Percentiles rank a stretch among this genome's conserved stretches.
Evolutionary conservation across 2,113 vertebrate genomes (phyloP).

Genomic region (Calidris pugnax): DNA sequence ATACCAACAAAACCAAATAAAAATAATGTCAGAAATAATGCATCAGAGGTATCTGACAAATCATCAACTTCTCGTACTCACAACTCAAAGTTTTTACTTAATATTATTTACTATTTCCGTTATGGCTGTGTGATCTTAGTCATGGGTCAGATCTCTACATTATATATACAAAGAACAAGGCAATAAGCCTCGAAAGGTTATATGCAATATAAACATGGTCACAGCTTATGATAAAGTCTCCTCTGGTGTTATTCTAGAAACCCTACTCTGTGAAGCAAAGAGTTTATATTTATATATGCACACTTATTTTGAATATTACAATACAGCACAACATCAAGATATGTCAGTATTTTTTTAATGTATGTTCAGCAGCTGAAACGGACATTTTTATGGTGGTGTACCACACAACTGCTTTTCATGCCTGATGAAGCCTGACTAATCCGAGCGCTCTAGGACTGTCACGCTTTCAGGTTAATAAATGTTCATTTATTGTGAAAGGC

Average conservation of each 20-base stretch:
- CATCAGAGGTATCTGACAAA: neutral
- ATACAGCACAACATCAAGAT: neutral
- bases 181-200: neutral
- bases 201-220: neutral
- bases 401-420: neutral
- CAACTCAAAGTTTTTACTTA: neutral
- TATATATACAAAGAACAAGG: neutral
- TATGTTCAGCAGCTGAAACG: neutral
- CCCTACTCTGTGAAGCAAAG: neutral
- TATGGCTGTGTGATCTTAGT: neutral
- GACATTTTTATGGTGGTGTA: neutral
- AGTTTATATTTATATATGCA: neutral
- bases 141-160: neutral
- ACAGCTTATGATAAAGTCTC: neutral
- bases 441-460: neutral
- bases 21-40: accelerated
- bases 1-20: neutral
- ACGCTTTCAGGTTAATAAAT: neutral
- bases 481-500: neutral
- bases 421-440: neutral
- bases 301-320: neutral
- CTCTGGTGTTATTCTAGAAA: neutral
- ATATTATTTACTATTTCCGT: neutral
- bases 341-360: neutral
- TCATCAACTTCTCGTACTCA: neutral